phyloP scores from a whole-genome alignment of 30 jellyfish, hydroid and myxozoan species.

The Hydractinia echinata region DNA sequence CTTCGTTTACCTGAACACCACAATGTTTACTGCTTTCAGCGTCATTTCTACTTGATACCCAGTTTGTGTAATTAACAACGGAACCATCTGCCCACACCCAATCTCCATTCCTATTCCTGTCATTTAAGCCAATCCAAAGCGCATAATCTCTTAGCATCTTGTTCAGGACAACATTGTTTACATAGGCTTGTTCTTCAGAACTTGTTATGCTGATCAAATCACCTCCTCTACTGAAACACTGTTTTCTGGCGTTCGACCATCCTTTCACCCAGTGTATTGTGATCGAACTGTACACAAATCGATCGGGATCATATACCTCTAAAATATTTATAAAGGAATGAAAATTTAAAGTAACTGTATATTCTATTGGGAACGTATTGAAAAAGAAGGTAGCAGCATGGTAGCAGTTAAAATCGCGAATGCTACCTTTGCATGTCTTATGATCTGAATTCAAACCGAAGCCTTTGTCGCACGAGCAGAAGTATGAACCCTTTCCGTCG shows the following conservation, averaged over 20 bases:
- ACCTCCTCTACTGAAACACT: background rate
- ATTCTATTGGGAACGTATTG: background rate
- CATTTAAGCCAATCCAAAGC: background rate
- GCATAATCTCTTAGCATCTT: background rate
- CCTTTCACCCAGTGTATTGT: background rate
- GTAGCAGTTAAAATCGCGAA: background rate
- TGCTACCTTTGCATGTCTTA: slow-evolving; percentile 11
- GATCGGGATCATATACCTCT: background rate
- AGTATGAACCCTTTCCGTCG: background rate
- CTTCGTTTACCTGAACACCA: background rate
- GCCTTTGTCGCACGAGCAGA: background rate
- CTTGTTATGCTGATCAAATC: background rate
- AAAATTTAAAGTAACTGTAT: background rate
- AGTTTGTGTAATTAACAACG: background rate
- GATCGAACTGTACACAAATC: background rate
- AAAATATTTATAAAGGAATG: background rate
- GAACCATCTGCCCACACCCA: slow-evolving; percentile 2
- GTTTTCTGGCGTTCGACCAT: background rate
- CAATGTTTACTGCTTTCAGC: background rate
- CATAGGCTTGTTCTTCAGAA: background rate
- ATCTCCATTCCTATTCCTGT: background rate
- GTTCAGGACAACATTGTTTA: background rate
- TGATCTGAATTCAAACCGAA: background rate
- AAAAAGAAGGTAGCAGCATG: background rate
- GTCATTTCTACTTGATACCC: background rate